Percentiles rank a stretch among this genome's conserved stretches.
phyloP scores from a whole-genome alignment of 2,797 vertebrate genomes.

The Acanthurus tractus region DNA sequence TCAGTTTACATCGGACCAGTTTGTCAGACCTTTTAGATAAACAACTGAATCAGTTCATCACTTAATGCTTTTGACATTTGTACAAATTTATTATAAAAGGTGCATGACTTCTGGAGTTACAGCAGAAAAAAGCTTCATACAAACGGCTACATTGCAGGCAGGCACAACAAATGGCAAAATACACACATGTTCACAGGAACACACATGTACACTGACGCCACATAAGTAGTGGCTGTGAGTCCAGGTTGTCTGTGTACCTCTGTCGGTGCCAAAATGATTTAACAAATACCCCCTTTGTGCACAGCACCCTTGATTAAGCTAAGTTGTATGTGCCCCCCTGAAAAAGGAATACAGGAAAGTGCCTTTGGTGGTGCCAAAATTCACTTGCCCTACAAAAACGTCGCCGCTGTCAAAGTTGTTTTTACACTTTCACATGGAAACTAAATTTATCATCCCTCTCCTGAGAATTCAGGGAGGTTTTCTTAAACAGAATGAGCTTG shows the following conservation, averaged over 20 bases:
- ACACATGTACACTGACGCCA: conserved; percentile 49
- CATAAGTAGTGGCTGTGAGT: conserved; percentile 71
- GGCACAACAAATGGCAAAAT: conserved; percentile 11
- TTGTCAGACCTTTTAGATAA: too few species aligned
- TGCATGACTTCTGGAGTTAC: too few species aligned
- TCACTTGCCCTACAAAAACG: conserved; percentile 78
- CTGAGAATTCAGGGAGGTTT: conserved; percentile 29
- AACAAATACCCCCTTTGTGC: conserved; percentile 84
- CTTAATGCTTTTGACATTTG: background rate
- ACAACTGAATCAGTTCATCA: too few species aligned
- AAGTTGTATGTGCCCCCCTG: conserved; percentile 71
- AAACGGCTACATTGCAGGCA: conserved; percentile 1
- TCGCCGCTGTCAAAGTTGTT: conserved; percentile 75
- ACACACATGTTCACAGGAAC: conserved; percentile 11
- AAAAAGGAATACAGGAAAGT: conserved; percentile 76
- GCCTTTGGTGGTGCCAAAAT: conserved; percentile 77
- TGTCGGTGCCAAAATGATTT: conserved; percentile 80
- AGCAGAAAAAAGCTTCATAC: background rate
- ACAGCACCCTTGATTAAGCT: conserved; percentile 78
- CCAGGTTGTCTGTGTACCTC: conserved; percentile 64
- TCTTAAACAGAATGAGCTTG: conserved; percentile 52
- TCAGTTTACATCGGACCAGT: background rate
- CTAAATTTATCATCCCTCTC: conserved; percentile 76
- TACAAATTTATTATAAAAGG: too few species aligned
- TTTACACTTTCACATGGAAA: conserved; percentile 77